These are phyloP conservation scores for Drosophila subobscura DNA, from an alignment of 1,140 invertebrate genomes.

Conservation along the genomic window DNA sequence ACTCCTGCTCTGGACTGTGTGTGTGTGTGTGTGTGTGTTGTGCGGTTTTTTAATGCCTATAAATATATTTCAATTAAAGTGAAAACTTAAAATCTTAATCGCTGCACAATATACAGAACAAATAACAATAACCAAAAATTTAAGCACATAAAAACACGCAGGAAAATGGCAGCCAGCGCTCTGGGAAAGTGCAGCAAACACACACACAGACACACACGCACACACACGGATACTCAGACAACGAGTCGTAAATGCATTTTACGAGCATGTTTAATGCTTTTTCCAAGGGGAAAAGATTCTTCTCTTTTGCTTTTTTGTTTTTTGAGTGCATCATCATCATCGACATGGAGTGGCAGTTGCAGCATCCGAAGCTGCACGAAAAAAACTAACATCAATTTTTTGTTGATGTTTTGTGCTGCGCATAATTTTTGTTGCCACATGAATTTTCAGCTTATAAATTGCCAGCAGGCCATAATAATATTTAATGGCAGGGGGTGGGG, in stretches of 20 bases:
- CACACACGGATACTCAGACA: not conserved
- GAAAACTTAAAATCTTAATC: conserved; percentile 44
- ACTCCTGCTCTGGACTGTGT: too few relatives aligned
- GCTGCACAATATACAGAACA: conserved; percentile 22
- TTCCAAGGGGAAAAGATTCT: too few relatives aligned
- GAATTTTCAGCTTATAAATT: conserved; percentile 64
- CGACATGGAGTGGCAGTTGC: conserved; percentile 2
- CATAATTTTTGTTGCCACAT: conserved; percentile 49
- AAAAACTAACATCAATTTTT: conserved; percentile 47
- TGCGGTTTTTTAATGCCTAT: conserved; percentile 44
- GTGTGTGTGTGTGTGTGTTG: not conserved
- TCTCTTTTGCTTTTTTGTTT: conserved; percentile 36
- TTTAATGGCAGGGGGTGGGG: conserved; percentile 18
- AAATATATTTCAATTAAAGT: conserved; percentile 59
- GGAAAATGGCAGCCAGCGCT: too few relatives aligned
- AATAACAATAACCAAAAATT: conserved; percentile 56
- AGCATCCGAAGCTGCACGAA: not conserved
- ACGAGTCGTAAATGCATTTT: conserved; percentile 52
- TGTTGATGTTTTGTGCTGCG: not conserved
- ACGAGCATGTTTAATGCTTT: conserved; percentile 45
- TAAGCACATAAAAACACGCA: conserved; percentile 30
- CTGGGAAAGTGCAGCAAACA: not conserved
- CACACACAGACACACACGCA: not conserved
- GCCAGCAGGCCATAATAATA: conserved; percentile 45
- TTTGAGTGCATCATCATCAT: conserved; percentile 35